Percentiles rank a stretch among this genome's conserved stretches.
Evolutionary conservation across 1,140 invertebrate genomes (phyloP).

Genomic region (Chionoecetes opilio): DNA sequence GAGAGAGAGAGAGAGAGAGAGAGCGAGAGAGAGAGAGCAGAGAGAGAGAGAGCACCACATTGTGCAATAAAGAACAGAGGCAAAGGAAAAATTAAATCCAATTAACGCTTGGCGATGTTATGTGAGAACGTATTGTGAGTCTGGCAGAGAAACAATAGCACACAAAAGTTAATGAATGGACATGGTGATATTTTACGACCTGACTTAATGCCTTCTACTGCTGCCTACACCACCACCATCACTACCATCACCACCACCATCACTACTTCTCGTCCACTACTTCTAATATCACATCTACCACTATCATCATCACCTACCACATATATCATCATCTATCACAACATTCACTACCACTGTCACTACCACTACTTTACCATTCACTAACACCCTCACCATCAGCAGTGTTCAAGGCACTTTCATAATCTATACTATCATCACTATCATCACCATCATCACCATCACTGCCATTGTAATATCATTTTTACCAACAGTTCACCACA

Average conservation of each 20-base stretch:
- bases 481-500: too few species aligned
- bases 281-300: not conserved
- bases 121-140: slow-evolving; percentile 70
- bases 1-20: slow-evolving; percentile 53
- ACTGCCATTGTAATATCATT: not conserved
- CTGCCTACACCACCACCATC: not conserved
- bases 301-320: too few species aligned
- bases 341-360: too few species aligned
- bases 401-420: too few species aligned
- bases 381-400: not conserved
- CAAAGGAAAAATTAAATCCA: slow-evolving; percentile 58
- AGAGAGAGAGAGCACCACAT: slow-evolving; percentile 11
- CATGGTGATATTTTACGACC: slow-evolving; percentile 48
- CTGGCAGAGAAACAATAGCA: slow-evolving; percentile 61
- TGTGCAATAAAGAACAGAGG: slow-evolving; percentile 32
- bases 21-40: slow-evolving; percentile 23
- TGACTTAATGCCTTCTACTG: slow-evolving; percentile 45
- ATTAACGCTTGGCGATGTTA: slow-evolving; percentile 63
- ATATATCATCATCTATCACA: too few species aligned
- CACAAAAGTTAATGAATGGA: slow-evolving; percentile 74
- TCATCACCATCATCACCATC: too few species aligned
- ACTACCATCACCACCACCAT: not conserved
- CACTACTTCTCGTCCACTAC: not conserved
- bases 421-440: not conserved
- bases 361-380: too few species aligned